Evolutionary conservation across 2,797 vertebrate genomes (phyloP).

Genomic region (Chromobotia macracanthus): DNA sequence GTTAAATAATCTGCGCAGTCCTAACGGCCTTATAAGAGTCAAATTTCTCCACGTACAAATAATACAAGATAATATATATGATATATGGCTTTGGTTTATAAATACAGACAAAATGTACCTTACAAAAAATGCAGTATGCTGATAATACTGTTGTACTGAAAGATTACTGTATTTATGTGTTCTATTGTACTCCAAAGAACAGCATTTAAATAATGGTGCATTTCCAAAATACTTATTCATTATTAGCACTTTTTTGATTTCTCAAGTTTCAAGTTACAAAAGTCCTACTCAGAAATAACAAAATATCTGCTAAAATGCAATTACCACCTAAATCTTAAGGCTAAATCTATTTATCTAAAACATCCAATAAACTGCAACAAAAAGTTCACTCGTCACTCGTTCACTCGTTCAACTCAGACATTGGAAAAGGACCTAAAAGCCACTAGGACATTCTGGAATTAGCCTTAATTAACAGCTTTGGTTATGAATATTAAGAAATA

Average conservation of each 20-base stretch:
- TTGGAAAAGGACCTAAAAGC: neutral
- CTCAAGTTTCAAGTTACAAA: too few species aligned
- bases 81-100: neutral
- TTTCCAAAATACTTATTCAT: too few species aligned
- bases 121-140: neutral
- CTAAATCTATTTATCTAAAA: neutral
- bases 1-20: neutral
- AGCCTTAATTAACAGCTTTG: neutral
- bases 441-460: neutral
- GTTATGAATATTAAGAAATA: neutral
- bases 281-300: neutral
- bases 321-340: neutral
- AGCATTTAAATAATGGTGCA: too few species aligned
- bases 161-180: too few species aligned
- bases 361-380: neutral
- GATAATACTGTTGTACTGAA: too few species aligned
- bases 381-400: neutral
- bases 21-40: neutral
- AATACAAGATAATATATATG: neutral
- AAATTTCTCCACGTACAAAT: neutral
- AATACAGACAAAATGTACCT: neutral
- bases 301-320: neutral
- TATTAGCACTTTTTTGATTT: too few species aligned
- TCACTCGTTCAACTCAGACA: conserved; percentile 7
- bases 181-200: too few species aligned